Conservation (phyloP, 2,113 vertebrate species). For the Vulpes ferrilata region DNA sequence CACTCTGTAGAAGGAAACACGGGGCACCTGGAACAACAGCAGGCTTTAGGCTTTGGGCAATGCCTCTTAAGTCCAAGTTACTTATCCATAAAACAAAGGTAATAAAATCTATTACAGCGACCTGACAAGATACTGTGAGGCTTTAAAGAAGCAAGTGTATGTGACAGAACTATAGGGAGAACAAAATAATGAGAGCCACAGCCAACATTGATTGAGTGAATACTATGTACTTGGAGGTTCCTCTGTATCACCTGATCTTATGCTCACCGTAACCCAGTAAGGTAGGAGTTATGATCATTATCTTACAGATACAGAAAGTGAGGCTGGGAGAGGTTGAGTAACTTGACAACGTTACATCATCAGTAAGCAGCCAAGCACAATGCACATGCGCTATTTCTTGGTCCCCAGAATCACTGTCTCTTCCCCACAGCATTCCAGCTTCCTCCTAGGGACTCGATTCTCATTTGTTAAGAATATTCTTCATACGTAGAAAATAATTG, state of each 20-base stretch:
- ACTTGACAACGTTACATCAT: neutral
- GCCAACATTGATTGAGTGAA: neutral
- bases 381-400: neutral
- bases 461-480: slow-evolving; percentile 13
- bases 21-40: neutral
- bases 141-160: neutral
- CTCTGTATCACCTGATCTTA: neutral
- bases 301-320: neutral
- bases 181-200: neutral
- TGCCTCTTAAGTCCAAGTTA: neutral
- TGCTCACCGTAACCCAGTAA: neutral
- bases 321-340: neutral
- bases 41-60: neutral
- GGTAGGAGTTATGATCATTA: neutral
- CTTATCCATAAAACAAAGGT: neutral
- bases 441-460: neutral
- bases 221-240: neutral
- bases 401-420: neutral
- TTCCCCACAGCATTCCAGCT: neutral
- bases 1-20: neutral
- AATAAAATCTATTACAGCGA: neutral
- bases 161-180: neutral
- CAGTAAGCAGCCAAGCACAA: neutral
- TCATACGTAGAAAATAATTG: neutral
- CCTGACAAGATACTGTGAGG: neutral